phyloP scores from a whole-genome alignment of 2,888 invertebrate genomes.

The Phaonia tiefii region DNA sequence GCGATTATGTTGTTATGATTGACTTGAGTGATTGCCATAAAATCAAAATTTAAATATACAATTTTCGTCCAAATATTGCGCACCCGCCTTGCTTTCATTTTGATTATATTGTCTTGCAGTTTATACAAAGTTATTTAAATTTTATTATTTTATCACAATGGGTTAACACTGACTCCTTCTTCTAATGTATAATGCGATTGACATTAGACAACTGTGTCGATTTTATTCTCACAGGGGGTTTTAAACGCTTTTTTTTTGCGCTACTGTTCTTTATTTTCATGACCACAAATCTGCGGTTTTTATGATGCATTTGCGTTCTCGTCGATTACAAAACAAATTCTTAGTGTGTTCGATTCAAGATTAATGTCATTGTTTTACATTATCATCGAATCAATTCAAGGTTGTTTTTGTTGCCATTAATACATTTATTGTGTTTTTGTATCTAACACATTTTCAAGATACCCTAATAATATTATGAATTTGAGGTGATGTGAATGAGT shows the following conservation, averaged over 20 bases:
- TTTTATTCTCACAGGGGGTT: not conserved
- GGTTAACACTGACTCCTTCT: slow-evolving; percentile 1
- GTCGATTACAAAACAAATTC: slow-evolving; percentile 30
- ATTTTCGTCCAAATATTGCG: too few species aligned
- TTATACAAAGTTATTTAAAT: too few species aligned
- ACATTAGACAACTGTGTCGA: slow-evolving; percentile 10
- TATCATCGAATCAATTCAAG: slow-evolving; percentile 48
- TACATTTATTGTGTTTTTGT: too few species aligned
- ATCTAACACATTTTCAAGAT: too few species aligned
- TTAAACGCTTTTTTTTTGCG: not conserved
- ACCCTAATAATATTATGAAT: not conserved
- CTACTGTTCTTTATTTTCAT: not conserved
- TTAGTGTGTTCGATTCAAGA: slow-evolving; percentile 42
- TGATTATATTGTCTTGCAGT: too few species aligned
- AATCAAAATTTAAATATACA: too few species aligned
- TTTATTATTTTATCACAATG: too few species aligned
- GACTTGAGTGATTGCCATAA: too few species aligned
- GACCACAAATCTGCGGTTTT: slow-evolving; percentile 5
- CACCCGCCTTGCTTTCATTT: too few species aligned
- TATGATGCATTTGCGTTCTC: not conserved
- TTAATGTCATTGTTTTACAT: slow-evolving; percentile 50
- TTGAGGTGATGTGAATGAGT: slow-evolving; percentile 13
- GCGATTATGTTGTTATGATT: too few species aligned
- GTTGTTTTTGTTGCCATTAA: too few species aligned
- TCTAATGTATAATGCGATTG: not conserved